Evolutionary conservation across 2,797 vertebrate genomes (phyloP).

Genomic region (Platalea minor): DNA sequence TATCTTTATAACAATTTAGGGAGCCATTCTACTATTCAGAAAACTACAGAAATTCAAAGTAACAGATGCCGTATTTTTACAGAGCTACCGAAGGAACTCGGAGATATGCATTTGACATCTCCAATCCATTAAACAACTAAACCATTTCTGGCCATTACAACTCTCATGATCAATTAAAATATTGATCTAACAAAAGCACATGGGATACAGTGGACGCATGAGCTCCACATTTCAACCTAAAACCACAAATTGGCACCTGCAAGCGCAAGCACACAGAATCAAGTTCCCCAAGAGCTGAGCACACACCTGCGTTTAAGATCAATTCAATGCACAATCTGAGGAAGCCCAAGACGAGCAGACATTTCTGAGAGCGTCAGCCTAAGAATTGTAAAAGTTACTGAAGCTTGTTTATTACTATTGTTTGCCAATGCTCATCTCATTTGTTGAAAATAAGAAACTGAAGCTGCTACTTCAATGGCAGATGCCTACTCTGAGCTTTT

Average conservation of each 20-base stretch:
- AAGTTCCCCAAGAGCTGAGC: neutral
- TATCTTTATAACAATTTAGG: neutral
- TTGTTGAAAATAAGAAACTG: neutral
- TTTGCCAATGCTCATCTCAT: neutral
- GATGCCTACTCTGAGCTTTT: neutral
- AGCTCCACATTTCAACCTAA: neutral
- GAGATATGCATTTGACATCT: neutral
- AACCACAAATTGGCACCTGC: neutral
- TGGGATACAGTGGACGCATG: rapidly evolving
- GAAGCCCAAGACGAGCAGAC: neutral
- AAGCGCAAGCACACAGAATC: neutral
- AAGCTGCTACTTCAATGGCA: neutral
- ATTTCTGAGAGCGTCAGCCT: neutral
- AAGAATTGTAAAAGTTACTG: neutral
- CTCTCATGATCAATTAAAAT: neutral
- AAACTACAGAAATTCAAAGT: neutral
- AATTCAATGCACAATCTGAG: neutral
- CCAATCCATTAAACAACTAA: neutral
- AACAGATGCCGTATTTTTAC: neutral
- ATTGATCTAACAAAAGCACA: neutral
- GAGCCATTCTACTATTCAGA: neutral
- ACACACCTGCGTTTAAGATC: neutral
- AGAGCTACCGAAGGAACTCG: neutral
- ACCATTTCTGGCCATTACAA: neutral
- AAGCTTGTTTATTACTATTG: neutral